These are phyloP conservation scores for Pyrgilauda ruficollis DNA, from an alignment of 2,113 vertebrate species.

Conservation along the genomic window DNA sequence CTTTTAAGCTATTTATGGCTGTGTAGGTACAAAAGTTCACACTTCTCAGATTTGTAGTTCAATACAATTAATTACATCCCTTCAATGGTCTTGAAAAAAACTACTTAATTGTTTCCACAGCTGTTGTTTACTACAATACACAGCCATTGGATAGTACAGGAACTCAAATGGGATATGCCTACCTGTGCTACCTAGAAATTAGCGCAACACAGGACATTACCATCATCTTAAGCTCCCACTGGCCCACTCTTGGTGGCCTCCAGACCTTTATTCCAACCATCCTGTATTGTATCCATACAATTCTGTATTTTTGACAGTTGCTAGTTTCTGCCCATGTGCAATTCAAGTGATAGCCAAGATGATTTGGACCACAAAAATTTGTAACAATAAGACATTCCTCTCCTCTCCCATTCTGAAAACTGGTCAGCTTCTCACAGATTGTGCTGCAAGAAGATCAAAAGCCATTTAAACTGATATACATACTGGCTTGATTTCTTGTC, in stretches of 20 bases:
- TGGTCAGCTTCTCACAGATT: neutral
- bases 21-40: neutral
- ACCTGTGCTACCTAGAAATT: neutral
- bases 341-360: neutral
- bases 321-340: neutral
- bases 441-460: neutral
- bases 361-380: neutral
- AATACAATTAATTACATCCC: neutral
- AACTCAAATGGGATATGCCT: neutral
- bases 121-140: neutral
- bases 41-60: neutral
- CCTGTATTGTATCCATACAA: neutral
- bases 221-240: neutral
- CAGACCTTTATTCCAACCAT: neutral
- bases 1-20: neutral
- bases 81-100: neutral
- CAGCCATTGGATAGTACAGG: neutral
- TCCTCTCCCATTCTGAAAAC: neutral
- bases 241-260: neutral
- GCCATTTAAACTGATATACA: conserved; percentile 23
- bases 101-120: neutral
- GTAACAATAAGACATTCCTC: neutral
- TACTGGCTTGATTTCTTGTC: conserved; percentile 95
- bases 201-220: neutral
- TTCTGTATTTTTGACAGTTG: neutral